Evolutionary conservation across 2,113 vertebrate species (phyloP), one percentile per base, ranked within the genome.

Genomic region (Hyaena hyaena): DNA sequence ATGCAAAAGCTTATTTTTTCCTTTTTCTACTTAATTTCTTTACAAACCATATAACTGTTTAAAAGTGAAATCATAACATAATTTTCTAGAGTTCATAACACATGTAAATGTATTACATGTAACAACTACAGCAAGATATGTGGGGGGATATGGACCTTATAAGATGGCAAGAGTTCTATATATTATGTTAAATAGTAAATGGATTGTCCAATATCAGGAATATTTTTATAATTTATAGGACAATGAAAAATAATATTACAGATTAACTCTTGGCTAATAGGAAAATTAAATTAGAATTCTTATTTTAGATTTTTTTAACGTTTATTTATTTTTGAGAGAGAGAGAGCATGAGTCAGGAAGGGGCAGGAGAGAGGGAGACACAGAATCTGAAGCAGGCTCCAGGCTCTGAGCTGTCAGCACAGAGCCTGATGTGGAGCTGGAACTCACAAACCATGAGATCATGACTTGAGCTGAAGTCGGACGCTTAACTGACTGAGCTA

Each of bases 41-140:
- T 73, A 87, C 73, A 95, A 95, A 55, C 10, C 15, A 66, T 65
- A n/a, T n/a, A 74, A 26, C 48, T 95, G 5, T 45, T 92, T 95
- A 73, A 88, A 92, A 65, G 43, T 73, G 43, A 92, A 87, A 87
- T 33, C 33, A 61, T 81, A n/a, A n/a, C 45, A 84, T 84, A 61
- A 19, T 81, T 69, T 71, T 92, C 10, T 91, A 43, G 50, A 80
- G 50, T 91, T 95, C 33, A 43, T 88, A 87, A 73, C 77, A 48
- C 35, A 58, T 87, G 43, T 81, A 65, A 19, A 61, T 68, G 5
- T 84, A 55, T 86, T 48, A 53, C 50, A n/a, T 80, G 10, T 7
- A 31, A 80, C 3, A 35, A 31, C 66, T 35, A 7, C 63, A 83
- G 33, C 9, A 93, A 76, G 69, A 7, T 58, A 14, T 39, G 26